Conservation (phyloP, 2,797 vertebrate species). For the Urosaurus nigricauda region DNA sequence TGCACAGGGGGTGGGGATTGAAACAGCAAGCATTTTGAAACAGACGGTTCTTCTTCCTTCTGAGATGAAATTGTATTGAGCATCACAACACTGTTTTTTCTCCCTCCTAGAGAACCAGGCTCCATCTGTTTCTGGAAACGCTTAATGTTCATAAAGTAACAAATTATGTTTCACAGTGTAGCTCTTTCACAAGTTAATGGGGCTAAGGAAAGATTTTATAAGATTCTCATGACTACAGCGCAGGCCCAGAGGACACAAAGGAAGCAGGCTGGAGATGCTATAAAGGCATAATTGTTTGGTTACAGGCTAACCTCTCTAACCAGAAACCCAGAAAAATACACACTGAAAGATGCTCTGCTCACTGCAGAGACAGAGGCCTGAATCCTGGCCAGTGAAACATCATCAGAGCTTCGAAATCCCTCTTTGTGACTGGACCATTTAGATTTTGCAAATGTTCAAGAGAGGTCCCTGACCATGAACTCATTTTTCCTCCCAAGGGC, state of each 20-base stretch:
- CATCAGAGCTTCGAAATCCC: neutral
- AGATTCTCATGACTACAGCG: conserved; percentile 53
- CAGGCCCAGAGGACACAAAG: conserved; percentile 52
- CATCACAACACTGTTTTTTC: conserved; percentile 62
- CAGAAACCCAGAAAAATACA: conserved; percentile 44
- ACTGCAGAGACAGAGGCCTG: neutral
- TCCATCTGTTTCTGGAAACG: conserved; percentile 74
- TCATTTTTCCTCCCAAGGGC: neutral
- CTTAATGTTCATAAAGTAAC: conserved; percentile 69
- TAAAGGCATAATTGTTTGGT: conserved; percentile 50
- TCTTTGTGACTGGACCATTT: neutral
- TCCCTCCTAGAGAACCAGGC: conserved; percentile 56
- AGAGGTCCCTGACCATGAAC: neutral
- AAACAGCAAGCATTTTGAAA: conserved; percentile 72
- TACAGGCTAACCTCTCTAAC: conserved; percentile 59
- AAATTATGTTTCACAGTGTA: conserved; percentile 66
- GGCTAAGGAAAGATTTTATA: conserved; percentile 71
- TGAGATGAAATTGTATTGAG: conserved; percentile 63
- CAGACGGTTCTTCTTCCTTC: conserved; percentile 65
- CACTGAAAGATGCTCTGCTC: conserved; percentile 23
- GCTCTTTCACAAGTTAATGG: conserved; percentile 67
- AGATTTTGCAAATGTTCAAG: neutral
- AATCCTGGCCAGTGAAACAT: conserved; percentile 22
- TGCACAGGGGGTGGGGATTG: conserved; percentile 60
- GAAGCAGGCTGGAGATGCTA: conserved; percentile 30